Evolutionary conservation across 1,140 invertebrate genomes (phyloP).

Genomic region (Bombus fervidus): DNA sequence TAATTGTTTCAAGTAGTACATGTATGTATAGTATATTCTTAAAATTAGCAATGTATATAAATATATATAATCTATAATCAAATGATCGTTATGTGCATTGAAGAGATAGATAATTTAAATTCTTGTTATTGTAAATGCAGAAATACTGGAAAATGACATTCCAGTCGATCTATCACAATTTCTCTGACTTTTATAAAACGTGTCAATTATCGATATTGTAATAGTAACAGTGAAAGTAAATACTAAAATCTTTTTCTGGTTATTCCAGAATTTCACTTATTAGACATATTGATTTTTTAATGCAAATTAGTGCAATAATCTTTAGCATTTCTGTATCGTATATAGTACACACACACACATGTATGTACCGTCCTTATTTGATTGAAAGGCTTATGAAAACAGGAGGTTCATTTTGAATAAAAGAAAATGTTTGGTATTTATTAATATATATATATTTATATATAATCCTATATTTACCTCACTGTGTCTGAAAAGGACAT

Average conservation of each 20-base stretch:
- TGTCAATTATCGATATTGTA: neutral
- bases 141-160: neutral
- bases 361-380: neutral
- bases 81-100: neutral
- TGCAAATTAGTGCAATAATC: neutral
- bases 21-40: neutral
- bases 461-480: too few relatives aligned
- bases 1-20: neutral
- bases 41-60: neutral
- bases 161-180: neutral
- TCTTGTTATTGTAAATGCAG: neutral
- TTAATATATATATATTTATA: too few relatives aligned
- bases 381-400: neutral
- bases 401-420: neutral
- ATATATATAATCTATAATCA: neutral
- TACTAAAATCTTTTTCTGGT: neutral
- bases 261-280: slow-evolving; percentile 1
- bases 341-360: too few relatives aligned
- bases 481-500: neutral
- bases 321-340: neutral
- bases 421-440: neutral
- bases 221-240: neutral
- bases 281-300: neutral
- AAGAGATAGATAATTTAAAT: neutral
- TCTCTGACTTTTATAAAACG: neutral